Evolutionary conservation across 2,888 invertebrate species (phyloP).

Genomic region (Tetranychus truncatus): DNA sequence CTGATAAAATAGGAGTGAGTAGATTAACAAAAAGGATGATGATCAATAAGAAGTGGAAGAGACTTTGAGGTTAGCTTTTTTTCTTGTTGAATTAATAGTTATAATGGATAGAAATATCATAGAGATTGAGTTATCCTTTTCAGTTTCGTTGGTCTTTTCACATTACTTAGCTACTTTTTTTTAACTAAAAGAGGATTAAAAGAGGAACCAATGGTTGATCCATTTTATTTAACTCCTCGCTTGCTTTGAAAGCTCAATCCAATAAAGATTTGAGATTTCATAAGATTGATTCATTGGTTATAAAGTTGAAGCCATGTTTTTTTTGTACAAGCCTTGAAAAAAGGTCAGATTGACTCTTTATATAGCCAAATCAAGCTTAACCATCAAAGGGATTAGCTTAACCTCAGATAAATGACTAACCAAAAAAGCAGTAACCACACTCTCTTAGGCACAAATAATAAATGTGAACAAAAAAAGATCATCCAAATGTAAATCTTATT

Average conservation of each 20-base stretch:
- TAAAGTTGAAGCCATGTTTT: background rate
- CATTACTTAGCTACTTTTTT: no score
- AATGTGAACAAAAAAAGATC: background rate
- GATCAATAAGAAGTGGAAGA: no score
- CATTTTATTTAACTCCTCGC: no score
- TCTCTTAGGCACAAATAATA: background rate
- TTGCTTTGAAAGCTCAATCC: background rate
- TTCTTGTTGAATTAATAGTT: no score
- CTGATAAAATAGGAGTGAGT: no score
- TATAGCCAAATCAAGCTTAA: background rate
- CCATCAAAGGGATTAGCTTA: background rate
- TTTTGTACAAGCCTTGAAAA: background rate
- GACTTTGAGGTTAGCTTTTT: no score
- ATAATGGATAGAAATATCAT: no score
- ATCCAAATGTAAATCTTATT: background rate
- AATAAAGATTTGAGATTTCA: background rate
- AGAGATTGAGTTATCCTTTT: no score
- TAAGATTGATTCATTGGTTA: background rate
- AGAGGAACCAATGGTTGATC: no score
- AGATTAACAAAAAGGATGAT: no score
- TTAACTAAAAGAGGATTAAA: no score
- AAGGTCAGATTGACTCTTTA: constrained; percentile 1
- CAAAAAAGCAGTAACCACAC: background rate
- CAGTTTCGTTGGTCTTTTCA: no score
- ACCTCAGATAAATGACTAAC: background rate